Conservation (phyloP, 2,797 vertebrate species). For the Pseudomugil tenellus region DNA sequence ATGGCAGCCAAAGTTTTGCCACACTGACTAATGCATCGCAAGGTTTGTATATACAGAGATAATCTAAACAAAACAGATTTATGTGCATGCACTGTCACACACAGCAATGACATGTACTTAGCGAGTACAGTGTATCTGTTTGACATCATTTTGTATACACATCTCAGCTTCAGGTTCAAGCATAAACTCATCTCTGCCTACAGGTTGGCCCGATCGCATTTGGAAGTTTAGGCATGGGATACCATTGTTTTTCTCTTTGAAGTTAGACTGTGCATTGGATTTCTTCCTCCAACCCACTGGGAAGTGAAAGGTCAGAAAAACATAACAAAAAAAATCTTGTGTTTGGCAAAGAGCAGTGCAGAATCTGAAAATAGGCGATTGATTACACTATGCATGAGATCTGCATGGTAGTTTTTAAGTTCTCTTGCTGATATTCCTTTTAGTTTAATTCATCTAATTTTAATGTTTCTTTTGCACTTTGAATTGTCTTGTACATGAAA, state of each 20-base stretch:
- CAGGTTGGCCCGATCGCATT: constrained; percentile 26
- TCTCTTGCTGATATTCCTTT: too few relatives aligned
- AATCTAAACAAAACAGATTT: constrained; percentile 79
- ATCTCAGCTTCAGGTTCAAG: constrained; percentile 38
- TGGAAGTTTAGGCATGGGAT: constrained; percentile 15
- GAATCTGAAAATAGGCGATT: constrained; percentile 21
- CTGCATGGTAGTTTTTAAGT: too few relatives aligned
- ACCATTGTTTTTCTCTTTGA: constrained; percentile 6
- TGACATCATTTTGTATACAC: constrained; percentile 59
- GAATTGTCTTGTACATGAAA: too few relatives aligned
- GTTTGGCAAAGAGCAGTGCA: constrained; percentile 37
- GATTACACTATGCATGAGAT: constrained; percentile 5
- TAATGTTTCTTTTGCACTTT: too few relatives aligned
- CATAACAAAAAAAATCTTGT: constrained; percentile 10
- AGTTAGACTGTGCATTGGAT: constrained; percentile 22
- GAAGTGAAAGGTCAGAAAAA: constrained; percentile 10
- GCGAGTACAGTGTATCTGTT: constrained; percentile 57
- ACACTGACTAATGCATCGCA: constrained; percentile 50
- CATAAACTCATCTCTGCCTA: constrained; percentile 41
- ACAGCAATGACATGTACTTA: constrained; percentile 41
- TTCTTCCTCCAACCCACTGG: constrained; percentile 18
- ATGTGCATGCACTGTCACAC: constrained; percentile 67
- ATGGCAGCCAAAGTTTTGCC: constrained; percentile 59
- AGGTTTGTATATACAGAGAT: constrained; percentile 66
- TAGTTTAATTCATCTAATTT: too few relatives aligned